Conservation (phyloP, 2,113 vertebrate genomes). For the Mionectes macconnelli region DNA sequence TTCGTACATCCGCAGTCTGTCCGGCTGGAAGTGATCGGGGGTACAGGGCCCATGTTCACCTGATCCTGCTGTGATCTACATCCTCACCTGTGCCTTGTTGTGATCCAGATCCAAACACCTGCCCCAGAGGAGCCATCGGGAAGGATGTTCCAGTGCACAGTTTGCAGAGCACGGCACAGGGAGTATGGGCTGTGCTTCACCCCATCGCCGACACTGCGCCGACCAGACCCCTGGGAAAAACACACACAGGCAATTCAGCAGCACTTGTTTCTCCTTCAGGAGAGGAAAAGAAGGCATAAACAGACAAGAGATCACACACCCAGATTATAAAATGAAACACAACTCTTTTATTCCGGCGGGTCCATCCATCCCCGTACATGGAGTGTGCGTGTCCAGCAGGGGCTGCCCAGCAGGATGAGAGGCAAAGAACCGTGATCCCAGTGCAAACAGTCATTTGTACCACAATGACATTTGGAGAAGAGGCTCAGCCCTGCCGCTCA, state of each 20-base stretch:
- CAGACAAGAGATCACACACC: neutral
- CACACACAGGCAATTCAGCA: neutral
- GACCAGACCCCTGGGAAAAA: neutral
- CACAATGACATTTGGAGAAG: neutral
- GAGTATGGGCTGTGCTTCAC: fast-evolving
- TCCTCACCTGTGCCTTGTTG: neutral
- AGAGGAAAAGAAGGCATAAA: no score
- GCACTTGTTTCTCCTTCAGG: neutral
- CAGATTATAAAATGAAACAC: neutral
- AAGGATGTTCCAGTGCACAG: neutral
- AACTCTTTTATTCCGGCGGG: neutral
- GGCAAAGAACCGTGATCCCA: neutral
- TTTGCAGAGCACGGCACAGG: neutral
- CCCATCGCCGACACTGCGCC: fast-evolving
- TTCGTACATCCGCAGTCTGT: neutral
- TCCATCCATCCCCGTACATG: fast-evolving
- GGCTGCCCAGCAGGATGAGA: neutral
- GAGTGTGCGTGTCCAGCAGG: fast-evolving
- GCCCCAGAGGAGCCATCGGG: neutral
- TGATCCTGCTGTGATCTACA: neutral
- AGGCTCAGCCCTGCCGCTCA: neutral
- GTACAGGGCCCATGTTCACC: neutral
- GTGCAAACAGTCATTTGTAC: neutral
- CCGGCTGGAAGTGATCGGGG: neutral
- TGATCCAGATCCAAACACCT: neutral